Evolutionary conservation across 1,140 invertebrate genomes (phyloP).

Genomic region (Steinernema feltiae): DNA sequence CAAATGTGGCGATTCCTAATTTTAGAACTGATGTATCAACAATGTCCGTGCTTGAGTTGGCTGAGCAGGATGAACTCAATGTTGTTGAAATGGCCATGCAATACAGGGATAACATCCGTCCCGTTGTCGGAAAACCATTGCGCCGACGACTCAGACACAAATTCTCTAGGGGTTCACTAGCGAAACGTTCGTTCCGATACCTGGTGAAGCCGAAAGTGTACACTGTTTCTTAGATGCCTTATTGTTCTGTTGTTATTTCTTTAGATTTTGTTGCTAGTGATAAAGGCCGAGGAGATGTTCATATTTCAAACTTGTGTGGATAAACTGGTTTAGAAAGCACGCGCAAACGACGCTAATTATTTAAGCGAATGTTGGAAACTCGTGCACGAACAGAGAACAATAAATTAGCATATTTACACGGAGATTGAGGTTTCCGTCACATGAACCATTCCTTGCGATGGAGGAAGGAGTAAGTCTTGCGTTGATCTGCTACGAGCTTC

Average conservation of each 20-base stretch:
- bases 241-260: not conserved
- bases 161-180: slow-evolving; percentile 52
- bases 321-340: not conserved
- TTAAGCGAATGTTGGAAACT: not conserved
- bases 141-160: slow-evolving; percentile 41
- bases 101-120: slow-evolving; percentile 40
- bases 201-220: slow-evolving; percentile 50
- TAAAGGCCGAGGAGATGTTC: not conserved
- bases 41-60: slow-evolving; percentile 33
- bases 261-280: not conserved
- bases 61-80: slow-evolving; percentile 41
- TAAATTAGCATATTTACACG: slow-evolving; percentile 17
- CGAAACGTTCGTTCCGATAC: slow-evolving; percentile 38
- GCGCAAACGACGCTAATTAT: not conserved
- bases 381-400: not conserved
- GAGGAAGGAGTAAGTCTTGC: slow-evolving; percentile 22
- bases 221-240: slow-evolving; percentile 36
- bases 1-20: not conserved
- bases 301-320: not conserved
- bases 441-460: not conserved
- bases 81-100: slow-evolving; percentile 38
- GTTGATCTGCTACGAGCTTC: slow-evolving; percentile 24
- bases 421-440: slow-evolving; percentile 11
- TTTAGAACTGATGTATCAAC: slow-evolving; percentile 44
- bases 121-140: slow-evolving; percentile 43